phyloP scores from a whole-genome alignment of 2,888 invertebrate genomes.

The Drosophila borborema region DNA sequence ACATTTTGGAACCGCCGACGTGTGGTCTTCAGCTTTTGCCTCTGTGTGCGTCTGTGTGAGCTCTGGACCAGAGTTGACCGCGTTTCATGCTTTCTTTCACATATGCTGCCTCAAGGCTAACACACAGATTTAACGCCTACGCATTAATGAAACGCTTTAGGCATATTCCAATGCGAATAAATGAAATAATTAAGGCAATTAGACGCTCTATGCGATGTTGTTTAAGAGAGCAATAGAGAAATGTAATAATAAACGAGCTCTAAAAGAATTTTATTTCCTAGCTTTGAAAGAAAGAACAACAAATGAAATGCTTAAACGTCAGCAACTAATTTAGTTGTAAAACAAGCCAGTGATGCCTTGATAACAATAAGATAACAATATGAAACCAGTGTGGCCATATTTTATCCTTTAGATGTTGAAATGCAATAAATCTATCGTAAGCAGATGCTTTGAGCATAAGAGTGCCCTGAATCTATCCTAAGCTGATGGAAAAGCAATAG shows the following conservation, averaged over 20 bases:
- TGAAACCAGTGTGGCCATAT: not conserved
- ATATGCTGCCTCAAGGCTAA: not conserved
- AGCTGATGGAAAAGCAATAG: no score
- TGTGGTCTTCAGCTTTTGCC: conserved; percentile 8
- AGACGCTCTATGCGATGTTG: not conserved
- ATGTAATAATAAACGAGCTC: no score
- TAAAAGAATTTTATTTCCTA: not conserved
- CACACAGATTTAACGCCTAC: not conserved
- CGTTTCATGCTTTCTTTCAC: not conserved
- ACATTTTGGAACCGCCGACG: conserved; percentile 15
- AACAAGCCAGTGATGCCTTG: not conserved
- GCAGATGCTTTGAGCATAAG: no score
- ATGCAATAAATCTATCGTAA: no score
- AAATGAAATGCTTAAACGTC: not conserved
- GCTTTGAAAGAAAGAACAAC: not conserved
- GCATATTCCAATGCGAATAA: not conserved
- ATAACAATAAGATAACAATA: not conserved
- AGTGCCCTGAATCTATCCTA: no score
- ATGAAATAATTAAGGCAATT: not conserved
- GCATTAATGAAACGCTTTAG: not conserved
- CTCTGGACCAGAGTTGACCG: conserved; percentile 15
- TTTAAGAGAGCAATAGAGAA: not conserved
- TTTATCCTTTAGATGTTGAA: not conserved
- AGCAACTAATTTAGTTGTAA: not conserved
- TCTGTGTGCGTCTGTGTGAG: not conserved